These are phyloP conservation scores for Nemotelus pantherinus DNA, from an alignment of 2,888 invertebrate genomes.

Conservation along the genomic window DNA sequence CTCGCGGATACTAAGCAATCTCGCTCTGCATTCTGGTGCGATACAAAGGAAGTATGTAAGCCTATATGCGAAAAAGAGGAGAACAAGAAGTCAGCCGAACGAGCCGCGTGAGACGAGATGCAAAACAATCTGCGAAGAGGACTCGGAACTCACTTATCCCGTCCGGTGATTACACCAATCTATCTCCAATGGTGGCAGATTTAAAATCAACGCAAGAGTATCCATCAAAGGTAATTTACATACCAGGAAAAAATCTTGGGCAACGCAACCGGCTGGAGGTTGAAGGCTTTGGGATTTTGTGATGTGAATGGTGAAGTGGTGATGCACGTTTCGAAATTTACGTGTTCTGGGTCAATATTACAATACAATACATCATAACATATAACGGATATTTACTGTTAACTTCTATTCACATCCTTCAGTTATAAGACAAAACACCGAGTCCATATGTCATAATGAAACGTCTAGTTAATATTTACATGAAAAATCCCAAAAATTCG, in stretches of 20 bases:
- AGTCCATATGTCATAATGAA: too few species aligned
- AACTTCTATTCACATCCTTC: too few species aligned
- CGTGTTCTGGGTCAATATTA: too few species aligned
- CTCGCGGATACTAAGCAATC: slow-evolving; percentile 14
- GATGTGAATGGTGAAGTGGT: not conserved
- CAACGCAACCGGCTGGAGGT: not conserved
- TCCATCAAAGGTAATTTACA: slow-evolving; percentile 45
- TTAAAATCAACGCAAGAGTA: slow-evolving; percentile 44
- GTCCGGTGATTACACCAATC: slow-evolving; percentile 43
- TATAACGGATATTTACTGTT: too few species aligned
- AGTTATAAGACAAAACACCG: too few species aligned
- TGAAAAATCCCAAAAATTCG: too few species aligned
- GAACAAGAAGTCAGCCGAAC: not conserved
- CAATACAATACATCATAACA: too few species aligned
- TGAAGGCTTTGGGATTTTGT: not conserved
- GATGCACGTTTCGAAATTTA: too few species aligned
- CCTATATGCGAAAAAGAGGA: not conserved
- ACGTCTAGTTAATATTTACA: too few species aligned
- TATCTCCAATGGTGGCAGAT: slow-evolving; percentile 43
- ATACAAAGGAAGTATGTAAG: not conserved
- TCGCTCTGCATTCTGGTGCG: not conserved
- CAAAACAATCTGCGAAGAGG: slow-evolving; percentile 3
- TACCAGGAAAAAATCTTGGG: slow-evolving; percentile 35
- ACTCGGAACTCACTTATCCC: slow-evolving; percentile 40
- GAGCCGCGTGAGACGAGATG: slow-evolving; percentile 1